These are phyloP conservation scores for Apis cerana DNA, from an alignment of 1,140 invertebrate genomes.

Conservation along the genomic window DNA sequence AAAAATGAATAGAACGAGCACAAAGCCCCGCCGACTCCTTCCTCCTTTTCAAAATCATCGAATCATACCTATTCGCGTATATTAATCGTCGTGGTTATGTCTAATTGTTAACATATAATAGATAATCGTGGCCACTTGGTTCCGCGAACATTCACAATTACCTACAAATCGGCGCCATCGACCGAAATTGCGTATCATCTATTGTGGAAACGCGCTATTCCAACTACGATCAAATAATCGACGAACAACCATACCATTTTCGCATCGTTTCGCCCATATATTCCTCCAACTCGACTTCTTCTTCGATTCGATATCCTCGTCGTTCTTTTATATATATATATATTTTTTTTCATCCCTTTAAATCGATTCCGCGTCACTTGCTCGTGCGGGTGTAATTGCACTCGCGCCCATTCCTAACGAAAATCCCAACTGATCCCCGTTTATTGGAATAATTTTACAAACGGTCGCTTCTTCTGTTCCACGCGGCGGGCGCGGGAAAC, in stretches of 20 bases:
- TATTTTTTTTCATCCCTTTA: neutral
- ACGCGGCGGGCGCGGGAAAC: slow-evolving; percentile 20
- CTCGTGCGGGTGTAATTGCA: slow-evolving; percentile 11
- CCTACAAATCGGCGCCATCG: slow-evolving; percentile 53
- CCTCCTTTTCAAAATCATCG: slow-evolving; percentile 7
- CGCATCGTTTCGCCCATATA: neutral
- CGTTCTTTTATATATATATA: no score
- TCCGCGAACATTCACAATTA: slow-evolving; percentile 22
- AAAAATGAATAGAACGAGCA: neutral
- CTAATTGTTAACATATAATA: slow-evolving; percentile 41
- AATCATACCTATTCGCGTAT: slow-evolving; percentile 22
- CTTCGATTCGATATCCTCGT: neutral
- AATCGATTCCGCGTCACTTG: neutral
- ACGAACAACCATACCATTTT: slow-evolving; percentile 23
- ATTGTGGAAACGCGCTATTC: slow-evolving; percentile 17
- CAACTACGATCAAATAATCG: slow-evolving; percentile 40
- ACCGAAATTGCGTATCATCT: slow-evolving; percentile 42
- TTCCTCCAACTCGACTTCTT: neutral
- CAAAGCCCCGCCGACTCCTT: neutral
- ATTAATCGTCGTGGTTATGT: slow-evolving; percentile 36
- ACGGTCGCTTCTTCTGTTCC: neutral
- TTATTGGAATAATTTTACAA: slow-evolving; percentile 43
- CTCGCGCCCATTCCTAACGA: slow-evolving; percentile 20
- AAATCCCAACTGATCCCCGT: slow-evolving; percentile 45
- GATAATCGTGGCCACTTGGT: slow-evolving; percentile 30